Percentiles rank a stretch among this genome's conserved stretches.
These are phyloP conservation scores for Ashinkailepas kermadecensis DNA, from an alignment of 2,888 invertebrate genomes.

Conservation along the genomic window DNA sequence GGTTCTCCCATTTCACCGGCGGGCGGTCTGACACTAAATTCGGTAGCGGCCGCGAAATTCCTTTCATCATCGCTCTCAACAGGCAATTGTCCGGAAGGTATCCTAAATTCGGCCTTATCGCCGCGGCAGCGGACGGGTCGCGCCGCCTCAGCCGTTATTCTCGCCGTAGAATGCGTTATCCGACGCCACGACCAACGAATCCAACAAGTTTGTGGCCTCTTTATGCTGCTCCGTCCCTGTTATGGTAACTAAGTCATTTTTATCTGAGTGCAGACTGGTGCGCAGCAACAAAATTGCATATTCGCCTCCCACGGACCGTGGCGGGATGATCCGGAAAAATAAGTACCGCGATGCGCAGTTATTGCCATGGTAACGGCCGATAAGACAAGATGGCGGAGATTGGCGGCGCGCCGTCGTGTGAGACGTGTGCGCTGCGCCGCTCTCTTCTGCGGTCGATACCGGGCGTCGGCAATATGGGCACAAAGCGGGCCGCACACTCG, in stretches of 20 bases:
- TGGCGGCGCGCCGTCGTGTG: background rate
- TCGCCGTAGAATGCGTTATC: conserved; percentile 1
- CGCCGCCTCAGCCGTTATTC: background rate
- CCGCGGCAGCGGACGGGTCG: background rate
- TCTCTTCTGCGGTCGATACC: conserved; percentile 6
- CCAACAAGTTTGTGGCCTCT: conserved; percentile 17
- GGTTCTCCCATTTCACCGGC: background rate
- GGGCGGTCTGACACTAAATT: background rate
- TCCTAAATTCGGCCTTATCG: conserved; percentile 18
- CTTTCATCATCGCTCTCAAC: conserved; percentile 21
- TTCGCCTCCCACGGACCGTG: background rate
- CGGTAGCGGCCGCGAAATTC: background rate
- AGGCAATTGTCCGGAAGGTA: conserved; percentile 19
- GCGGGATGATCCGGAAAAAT: conserved; percentile 15
- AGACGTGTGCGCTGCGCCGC: background rate
- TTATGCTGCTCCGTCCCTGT: conserved; percentile 1
- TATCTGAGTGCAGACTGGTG: background rate
- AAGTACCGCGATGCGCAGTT: background rate
- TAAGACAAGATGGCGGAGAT: conserved; percentile 23
- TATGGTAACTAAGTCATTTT: conserved; percentile 19
- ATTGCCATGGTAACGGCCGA: conserved; percentile 21
- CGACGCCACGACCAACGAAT: background rate
- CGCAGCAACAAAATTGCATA: background rate
- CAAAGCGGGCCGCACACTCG: background rate
- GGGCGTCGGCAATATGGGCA: background rate